Base-by-base conservation (phyloP, 2,888 invertebrate species). In the Cerastis rubricosa region DNA sequence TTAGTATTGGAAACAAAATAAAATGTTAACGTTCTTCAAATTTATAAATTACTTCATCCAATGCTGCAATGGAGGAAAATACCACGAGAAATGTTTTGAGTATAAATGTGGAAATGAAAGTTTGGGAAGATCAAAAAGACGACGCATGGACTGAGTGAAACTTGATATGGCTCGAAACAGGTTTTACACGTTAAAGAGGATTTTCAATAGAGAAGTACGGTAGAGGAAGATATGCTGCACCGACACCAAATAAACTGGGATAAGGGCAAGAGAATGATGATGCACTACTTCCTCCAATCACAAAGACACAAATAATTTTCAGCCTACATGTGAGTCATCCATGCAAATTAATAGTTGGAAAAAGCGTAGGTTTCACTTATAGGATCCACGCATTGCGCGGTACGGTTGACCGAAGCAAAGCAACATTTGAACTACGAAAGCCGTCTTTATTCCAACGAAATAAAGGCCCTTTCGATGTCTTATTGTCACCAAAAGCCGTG, bases 351-450 rank as follows among this genome's bases (percentile, higher is more conserved):
- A 0, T n/a, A 40, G 19, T 43, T 19, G 57, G 22, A 25, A 12
- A 49, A 35, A 25, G 47, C 25, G 83, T 70, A 78, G 66, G 59
- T 5, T 61, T 29, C 29, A 47, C 1, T 67, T 19, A 54, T 22
- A 19, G 40, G n/a, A 57, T 67, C 80, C 64, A 84, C 80, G 72
- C 40, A 59, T 49, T 59, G 19, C 57, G 29, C 3, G 0, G 19
- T 51, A 61, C 51, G 1, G 12, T 45, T 49, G 19, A 40, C 8
- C 22, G 2, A 43, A 51, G 49, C 5, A 25, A 2, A 77, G 22
- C 9, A 22, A 35, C 12, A 47, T 9, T 22, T 51, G 3, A 12
- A n/a, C 43, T 2, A 35, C 35, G 17, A 78, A 68, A 47, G 25
- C 47, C 22, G 12, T 1, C 11, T n/a, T 59, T 61, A 73, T 7